Conservation (phyloP, 2,888 invertebrate genomes). For the Drosophila subquinaria region DNA sequence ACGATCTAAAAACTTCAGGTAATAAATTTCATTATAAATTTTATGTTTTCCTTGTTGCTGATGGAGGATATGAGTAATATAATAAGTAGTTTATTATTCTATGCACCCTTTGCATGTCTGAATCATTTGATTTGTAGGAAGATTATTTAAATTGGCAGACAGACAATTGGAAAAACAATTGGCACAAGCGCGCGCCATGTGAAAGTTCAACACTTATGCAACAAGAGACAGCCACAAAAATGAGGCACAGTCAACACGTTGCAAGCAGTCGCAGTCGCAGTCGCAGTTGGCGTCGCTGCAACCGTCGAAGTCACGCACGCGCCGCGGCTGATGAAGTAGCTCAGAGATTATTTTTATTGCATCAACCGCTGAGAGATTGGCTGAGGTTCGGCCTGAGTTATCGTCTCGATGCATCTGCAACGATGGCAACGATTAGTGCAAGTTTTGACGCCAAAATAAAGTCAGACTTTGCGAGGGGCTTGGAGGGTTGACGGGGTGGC, state of each 20-base stretch:
- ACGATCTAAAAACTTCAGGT: slow-evolving; percentile 31
- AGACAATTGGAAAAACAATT: slow-evolving; percentile 48
- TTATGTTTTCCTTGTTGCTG: slow-evolving; percentile 45
- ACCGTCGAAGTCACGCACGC: slow-evolving; percentile 68
- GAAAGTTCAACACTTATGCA: slow-evolving; percentile 71
- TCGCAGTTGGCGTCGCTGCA: slow-evolving; percentile 22
- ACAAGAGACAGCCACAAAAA: slow-evolving; percentile 37
- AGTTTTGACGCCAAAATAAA: slow-evolving; percentile 52
- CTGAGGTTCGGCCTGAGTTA: slow-evolving; percentile 38
- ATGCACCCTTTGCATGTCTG: slow-evolving; percentile 25
- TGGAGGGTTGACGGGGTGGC: neutral
- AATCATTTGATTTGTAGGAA: slow-evolving; percentile 72
- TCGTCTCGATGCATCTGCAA: slow-evolving; percentile 52
- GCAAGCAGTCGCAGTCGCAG: slow-evolving; percentile 8
- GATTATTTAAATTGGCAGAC: slow-evolving; percentile 38
- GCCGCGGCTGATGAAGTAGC: slow-evolving; percentile 69
- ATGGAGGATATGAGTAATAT: neutral
- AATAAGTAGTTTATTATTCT: neutral
- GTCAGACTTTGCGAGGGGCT: neutral
- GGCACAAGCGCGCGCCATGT: slow-evolving; percentile 50
- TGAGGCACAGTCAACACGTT: slow-evolving; percentile 39
- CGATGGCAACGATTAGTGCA: slow-evolving; percentile 42
- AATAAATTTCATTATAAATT: slow-evolving; percentile 50
- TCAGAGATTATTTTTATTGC: slow-evolving; percentile 69
- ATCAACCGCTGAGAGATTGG: slow-evolving; percentile 37